Conservation (phyloP, 2,888 invertebrate genomes). For the Andrena flavipes region DNA sequence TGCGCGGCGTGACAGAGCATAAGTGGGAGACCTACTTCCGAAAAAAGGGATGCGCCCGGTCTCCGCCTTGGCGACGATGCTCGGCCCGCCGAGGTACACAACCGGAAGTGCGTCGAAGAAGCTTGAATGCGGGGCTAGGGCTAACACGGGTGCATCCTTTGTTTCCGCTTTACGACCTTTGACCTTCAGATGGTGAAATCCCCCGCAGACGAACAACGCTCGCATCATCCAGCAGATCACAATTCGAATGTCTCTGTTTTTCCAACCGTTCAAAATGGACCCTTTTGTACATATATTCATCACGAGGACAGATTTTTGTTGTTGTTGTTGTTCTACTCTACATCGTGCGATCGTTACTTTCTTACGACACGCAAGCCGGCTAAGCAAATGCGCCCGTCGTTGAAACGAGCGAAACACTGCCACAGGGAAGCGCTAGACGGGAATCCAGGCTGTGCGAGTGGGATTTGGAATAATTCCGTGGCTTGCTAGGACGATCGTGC, state of each 20-base stretch:
- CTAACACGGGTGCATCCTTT: conserved; percentile 93
- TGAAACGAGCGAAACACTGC: neutral
- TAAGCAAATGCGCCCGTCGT: neutral
- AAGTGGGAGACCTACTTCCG: conserved; percentile 91
- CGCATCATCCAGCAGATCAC: conserved; percentile 90
- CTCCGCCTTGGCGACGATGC: conserved; percentile 95
- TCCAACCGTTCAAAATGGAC: conserved; percentile 25
- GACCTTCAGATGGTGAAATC: conserved; percentile 92
- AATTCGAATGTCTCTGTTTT: conserved; percentile 87
- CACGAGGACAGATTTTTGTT: neutral
- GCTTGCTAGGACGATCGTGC: neutral
- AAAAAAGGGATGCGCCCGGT: conserved; percentile 93
- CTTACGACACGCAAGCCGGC: neutral
- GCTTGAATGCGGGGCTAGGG: conserved; percentile 95
- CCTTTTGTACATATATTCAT: neutral
- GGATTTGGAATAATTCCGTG: neutral
- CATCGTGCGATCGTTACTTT: neutral
- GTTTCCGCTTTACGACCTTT: conserved; percentile 89
- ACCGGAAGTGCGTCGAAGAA: conserved; percentile 96
- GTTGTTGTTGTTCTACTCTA: neutral
- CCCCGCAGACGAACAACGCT: conserved; percentile 91
- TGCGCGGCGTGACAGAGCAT: conserved; percentile 45
- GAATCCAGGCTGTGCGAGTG: neutral
- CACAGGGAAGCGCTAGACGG: neutral
- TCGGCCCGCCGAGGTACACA: conserved; percentile 93